Evolutionary conservation across 2,888 invertebrate species (phyloP), one percentile per base, ranked within the genome.

Genomic region (Hypercompe scribonia): DNA sequence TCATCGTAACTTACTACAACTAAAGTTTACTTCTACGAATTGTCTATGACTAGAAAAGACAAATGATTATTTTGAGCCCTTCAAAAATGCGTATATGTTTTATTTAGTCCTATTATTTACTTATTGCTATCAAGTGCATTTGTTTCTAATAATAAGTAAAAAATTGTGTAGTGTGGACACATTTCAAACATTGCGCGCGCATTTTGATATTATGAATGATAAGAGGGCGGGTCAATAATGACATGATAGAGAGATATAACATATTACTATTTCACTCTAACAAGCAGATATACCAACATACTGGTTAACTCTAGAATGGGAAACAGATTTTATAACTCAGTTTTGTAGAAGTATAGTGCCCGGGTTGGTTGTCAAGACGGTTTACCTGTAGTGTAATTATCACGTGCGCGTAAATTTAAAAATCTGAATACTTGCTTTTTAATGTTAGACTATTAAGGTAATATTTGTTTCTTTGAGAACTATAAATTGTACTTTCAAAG

Each of bases 161-260:
- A 61, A 5, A 58, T 5, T 13, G 46, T 46, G 15, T 28, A 13
- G 58, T 58, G 58, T 4, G 15, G 13, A 31, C 28, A 61, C 18
- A 31, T 5, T 68, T 39, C 11, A 61, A 46, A 71, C 69, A 68
- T 65, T 74, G 91, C 91, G 90, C 90, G 90, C 91, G 90, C 90
- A 90, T 82, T 83, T 85, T 87, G 77, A 83, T 81, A 83, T 54
- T 70, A 81, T 80, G 81, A 83, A 87, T 87, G 90, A 89, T 89
- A 90, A 86, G 87, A 76, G 87, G 88, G 87, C 87, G 86, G 92
- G 90, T 94, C 93, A 90, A 94, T 94, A 93, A 79, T 75, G 78
- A 79, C 78, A 61, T 68, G 87, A 92, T 36, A 87, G 89, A 89
- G 91, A 90, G 92, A 92, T 65, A 79, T 70, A 84, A 78, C 3